Conservation (phyloP, 1,140 invertebrate genomes). For the Bilobella aurantiaca region DNA sequence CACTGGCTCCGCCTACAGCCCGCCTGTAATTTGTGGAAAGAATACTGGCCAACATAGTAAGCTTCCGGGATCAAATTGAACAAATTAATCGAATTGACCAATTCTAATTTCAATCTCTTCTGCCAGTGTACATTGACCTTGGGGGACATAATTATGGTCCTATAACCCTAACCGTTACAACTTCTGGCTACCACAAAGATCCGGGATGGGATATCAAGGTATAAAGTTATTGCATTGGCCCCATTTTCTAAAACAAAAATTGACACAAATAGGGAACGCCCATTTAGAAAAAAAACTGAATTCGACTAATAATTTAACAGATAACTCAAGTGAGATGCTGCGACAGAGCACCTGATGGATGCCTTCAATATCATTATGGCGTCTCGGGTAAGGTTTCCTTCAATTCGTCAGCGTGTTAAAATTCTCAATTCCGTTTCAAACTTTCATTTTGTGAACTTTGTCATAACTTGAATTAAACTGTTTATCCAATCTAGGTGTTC, state of each 20-base stretch:
- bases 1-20: constrained; percentile 37
- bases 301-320: constrained; percentile 12
- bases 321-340: constrained; percentile 36
- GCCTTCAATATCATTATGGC: constrained; percentile 38
- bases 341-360: constrained; percentile 37
- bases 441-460: too few species aligned
- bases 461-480: too few species aligned
- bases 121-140: constrained; percentile 39
- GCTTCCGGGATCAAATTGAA: constrained; percentile 4
- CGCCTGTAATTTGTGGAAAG: constrained; percentile 40
- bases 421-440: too few species aligned
- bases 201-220: constrained; percentile 38
- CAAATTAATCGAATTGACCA: background rate
- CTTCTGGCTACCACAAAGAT: constrained; percentile 37
- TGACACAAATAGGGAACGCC: too few species aligned
- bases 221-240: too few species aligned
- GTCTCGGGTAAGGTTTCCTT: too few species aligned
- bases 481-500: too few species aligned
- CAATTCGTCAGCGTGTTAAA: too few species aligned
- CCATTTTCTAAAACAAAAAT: too few species aligned
- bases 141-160: constrained; percentile 37
- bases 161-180: constrained; percentile 37
- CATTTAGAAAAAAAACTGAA: background rate
- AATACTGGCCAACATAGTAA: constrained; percentile 42
- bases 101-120: background rate